phyloP scores from a whole-genome alignment of 2,888 invertebrate genomes.

The Microctonus brassicae region DNA sequence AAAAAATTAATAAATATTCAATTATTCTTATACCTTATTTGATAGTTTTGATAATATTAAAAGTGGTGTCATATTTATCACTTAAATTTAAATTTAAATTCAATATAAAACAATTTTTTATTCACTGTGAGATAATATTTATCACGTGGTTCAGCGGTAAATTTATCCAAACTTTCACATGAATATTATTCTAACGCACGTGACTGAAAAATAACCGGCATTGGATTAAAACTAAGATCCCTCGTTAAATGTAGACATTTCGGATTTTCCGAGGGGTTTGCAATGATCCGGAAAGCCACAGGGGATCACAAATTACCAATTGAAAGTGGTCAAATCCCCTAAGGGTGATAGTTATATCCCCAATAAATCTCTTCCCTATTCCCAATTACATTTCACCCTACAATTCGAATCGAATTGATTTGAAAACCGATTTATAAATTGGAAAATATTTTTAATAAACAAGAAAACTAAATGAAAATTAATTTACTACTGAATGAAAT shows the following conservation, averaged over 20 bases:
- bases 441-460: no score
- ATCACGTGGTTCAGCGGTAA: not conserved
- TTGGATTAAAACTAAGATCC: not conserved
- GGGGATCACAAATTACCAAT: not conserved
- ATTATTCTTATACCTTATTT: conserved; percentile 50
- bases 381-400: not conserved
- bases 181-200: not conserved
- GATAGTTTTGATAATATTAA: conserved; percentile 48
- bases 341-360: not conserved
- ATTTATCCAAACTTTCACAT: not conserved
- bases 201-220: not conserved
- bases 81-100: not conserved
- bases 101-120: not conserved
- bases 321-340: not conserved
- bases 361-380: not conserved
- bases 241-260: not conserved
- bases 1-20: no score
- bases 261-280: not conserved
- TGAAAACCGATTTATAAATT: no score
- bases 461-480: no score
- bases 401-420: no score
- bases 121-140: not conserved
- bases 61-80: conserved; percentile 42
- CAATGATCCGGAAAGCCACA: not conserved
- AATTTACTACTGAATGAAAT: no score